Conservation (phyloP, 2,888 invertebrate genomes). For the Autographa gamma region DNA sequence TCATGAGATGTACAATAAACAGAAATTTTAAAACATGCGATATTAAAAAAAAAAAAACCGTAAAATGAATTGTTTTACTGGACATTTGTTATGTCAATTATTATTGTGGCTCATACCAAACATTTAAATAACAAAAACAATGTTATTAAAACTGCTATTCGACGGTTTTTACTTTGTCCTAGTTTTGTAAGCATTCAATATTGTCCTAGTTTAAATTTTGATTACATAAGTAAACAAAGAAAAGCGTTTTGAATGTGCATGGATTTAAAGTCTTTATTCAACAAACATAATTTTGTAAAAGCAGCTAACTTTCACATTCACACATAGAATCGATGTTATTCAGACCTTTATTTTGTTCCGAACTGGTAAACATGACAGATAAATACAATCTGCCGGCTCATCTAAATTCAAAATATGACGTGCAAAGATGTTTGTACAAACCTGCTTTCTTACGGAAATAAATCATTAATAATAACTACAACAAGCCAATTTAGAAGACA, state of each 20-base stretch:
- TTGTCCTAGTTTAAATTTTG: slow-evolving; percentile 49
- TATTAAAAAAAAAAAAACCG: too few relatives aligned
- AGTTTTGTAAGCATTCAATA: neutral
- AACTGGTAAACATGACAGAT: neutral
- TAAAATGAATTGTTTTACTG: too few relatives aligned
- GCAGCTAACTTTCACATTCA: too few relatives aligned
- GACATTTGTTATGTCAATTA: neutral
- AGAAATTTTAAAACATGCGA: too few relatives aligned
- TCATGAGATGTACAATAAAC: too few relatives aligned
- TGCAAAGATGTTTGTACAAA: slow-evolving; percentile 14
- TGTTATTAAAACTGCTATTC: neutral
- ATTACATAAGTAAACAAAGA: slow-evolving; percentile 47
- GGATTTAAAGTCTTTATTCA: neutral
- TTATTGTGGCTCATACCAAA: neutral
- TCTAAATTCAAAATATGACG: neutral
- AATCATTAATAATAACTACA: neutral
- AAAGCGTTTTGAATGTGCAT: neutral
- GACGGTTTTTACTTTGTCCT: neutral
- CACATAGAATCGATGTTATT: neutral
- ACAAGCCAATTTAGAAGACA: neutral
- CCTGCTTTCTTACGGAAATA: slow-evolving; percentile 38
- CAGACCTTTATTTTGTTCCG: neutral
- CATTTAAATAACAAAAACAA: neutral
- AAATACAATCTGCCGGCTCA: too few relatives aligned
- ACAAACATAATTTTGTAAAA: neutral